Evolutionary conservation across 1,140 invertebrate species (phyloP).

Genomic region (Megalonaias nervosa): DNA sequence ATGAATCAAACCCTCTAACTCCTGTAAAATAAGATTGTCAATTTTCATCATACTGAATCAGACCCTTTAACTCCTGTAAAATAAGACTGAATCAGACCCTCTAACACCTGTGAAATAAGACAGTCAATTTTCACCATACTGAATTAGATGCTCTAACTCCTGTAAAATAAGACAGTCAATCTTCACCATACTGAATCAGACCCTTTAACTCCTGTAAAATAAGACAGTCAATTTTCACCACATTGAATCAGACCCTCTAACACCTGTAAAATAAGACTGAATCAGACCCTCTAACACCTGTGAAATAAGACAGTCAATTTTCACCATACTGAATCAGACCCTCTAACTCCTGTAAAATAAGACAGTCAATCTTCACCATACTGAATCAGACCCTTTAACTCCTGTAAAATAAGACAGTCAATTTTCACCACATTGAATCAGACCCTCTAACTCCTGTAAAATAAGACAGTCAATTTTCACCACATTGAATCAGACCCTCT

Average conservation of each 20-base stretch:
- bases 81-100: conserved; percentile 85
- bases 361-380: conserved; percentile 69
- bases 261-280: too few relatives aligned
- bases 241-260: conserved; percentile 92
- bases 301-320: conserved; percentile 8
- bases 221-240: background rate
- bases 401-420: conserved; percentile 74
- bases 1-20: conserved; percentile 88
- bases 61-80: background rate
- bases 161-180: conserved; percentile 63
- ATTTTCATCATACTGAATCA: background rate
- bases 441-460: conserved; percentile 80
- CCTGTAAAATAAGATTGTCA: background rate
- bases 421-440: conserved; percentile 81
- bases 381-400: conserved; percentile 92
- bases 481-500: conserved; percentile 89
- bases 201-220: conserved; percentile 79
- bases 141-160: conserved; percentile 94
- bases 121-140: conserved; percentile 72
- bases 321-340: conserved; percentile 84
- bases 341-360: conserved; percentile 77
- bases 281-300: conserved; percentile 94
- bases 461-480: background rate
- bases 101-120: conserved; percentile 84
- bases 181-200: conserved; percentile 81